phyloP scores from a whole-genome alignment of 1,140 invertebrate genomes.

The Lysiphlebus fabarum region DNA sequence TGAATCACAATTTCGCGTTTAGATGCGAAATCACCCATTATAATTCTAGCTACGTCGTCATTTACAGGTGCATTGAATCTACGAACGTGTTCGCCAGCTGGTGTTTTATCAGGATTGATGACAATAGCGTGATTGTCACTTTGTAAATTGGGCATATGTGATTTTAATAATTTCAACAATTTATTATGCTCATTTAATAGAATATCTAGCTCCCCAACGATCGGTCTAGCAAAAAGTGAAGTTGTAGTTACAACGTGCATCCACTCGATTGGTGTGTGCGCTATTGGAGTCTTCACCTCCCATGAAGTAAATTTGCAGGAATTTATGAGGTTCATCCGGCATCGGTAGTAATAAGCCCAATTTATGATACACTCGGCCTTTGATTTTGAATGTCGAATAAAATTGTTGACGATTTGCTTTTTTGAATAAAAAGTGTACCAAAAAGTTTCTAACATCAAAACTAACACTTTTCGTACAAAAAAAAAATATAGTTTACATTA shows the following conservation, averaged over 20 bases:
- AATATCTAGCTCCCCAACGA: constrained; percentile 9
- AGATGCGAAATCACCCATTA: constrained; percentile 5
- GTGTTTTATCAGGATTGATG: constrained; percentile 12
- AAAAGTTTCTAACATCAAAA: too few species aligned
- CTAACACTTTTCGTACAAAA: too few species aligned
- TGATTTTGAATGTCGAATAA: constrained; percentile 19
- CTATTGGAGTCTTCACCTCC: constrained; percentile 13
- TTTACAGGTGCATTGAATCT: constrained; percentile 14
- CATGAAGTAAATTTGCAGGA: constrained; percentile 42
- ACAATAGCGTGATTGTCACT: constrained; percentile 9
- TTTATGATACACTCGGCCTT: constrained; percentile 27
- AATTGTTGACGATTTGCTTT: constrained; percentile 20
- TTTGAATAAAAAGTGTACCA: too few species aligned
- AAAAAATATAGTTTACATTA: too few species aligned
- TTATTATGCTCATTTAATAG: constrained; percentile 15
- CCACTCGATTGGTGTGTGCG: background rate
- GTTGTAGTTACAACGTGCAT: background rate
- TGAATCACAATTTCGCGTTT: constrained; percentile 2
- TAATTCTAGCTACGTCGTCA: constrained; percentile 12
- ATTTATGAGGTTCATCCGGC: constrained; percentile 26
- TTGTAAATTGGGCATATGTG: background rate
- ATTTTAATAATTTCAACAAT: constrained; percentile 12
- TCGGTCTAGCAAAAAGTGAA: constrained; percentile 7
- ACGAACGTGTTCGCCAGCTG: constrained; percentile 8
- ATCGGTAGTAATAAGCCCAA: constrained; percentile 37